phyloP scores from a whole-genome alignment of 2,797 vertebrate genomes.

The Meda fulgida region DNA sequence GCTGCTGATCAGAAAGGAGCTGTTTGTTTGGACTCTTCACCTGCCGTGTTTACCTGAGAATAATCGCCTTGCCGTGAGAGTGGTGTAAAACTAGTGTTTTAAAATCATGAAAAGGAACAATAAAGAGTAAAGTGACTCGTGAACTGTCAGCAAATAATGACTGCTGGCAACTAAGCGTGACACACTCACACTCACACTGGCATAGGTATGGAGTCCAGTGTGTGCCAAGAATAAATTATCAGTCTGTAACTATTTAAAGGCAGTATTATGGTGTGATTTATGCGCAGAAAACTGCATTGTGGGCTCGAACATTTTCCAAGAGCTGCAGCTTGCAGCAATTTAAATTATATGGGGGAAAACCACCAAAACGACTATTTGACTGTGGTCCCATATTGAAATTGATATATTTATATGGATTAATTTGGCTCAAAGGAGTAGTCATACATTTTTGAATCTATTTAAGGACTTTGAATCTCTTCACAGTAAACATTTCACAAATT shows the following conservation, averaged over 20 bases:
- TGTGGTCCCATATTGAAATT: constrained; percentile 71
- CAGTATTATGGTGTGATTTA: constrained; percentile 77
- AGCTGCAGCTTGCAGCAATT: constrained; percentile 77
- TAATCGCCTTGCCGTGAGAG: constrained; percentile 45
- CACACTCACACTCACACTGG: constrained; percentile 58
- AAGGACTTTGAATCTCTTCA: constrained; percentile 41
- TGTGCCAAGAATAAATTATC: constrained; percentile 79
- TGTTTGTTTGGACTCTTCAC: constrained; percentile 36
- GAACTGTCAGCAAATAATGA: constrained; percentile 74
- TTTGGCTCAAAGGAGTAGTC: constrained; percentile 63
- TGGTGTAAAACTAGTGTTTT: constrained; percentile 57
- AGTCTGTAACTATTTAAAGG: constrained; percentile 82
- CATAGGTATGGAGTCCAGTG: constrained; percentile 55
- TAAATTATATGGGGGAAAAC: constrained; percentile 73
- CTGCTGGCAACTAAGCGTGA: constrained; percentile 69
- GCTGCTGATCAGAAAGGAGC: constrained; percentile 20
- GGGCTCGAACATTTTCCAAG: constrained; percentile 74
- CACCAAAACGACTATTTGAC: constrained; percentile 77
- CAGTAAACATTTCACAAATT: constrained; percentile 55
- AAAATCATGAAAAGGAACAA: constrained; percentile 62
- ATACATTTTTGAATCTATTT: constrained; percentile 57
- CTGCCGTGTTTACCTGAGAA: constrained; percentile 39
- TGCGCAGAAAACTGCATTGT: constrained; percentile 66
- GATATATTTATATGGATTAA: constrained; percentile 67
- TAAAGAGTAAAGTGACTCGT: constrained; percentile 65